Evolutionary conservation across 1,140 invertebrate species (phyloP).

Genomic region (Scaptodrosophila lebanonensis): DNA sequence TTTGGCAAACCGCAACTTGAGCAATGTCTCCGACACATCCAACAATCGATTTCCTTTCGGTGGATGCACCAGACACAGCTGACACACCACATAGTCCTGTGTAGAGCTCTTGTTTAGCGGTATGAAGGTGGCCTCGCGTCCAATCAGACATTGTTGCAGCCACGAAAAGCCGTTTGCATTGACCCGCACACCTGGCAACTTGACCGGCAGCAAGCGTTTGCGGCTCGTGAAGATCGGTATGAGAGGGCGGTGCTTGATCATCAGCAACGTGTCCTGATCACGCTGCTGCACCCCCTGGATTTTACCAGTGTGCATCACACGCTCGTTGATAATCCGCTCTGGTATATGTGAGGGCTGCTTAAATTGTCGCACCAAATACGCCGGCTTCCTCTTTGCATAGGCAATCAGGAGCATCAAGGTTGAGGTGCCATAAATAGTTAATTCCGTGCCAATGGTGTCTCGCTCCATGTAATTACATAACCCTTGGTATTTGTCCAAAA

Average conservation of each 20-base stretch:
- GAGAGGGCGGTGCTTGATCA: slow-evolving; percentile 61
- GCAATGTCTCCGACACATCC: slow-evolving; percentile 63
- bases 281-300: slow-evolving; percentile 59
- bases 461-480: slow-evolving; percentile 74
- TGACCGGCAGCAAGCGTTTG: slow-evolving; percentile 53
- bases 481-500: slow-evolving; percentile 54
- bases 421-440: slow-evolving; percentile 63
- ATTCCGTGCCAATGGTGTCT: slow-evolving; percentile 60
- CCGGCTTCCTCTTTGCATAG: slow-evolving; percentile 66
- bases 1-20: slow-evolving; percentile 61
- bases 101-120: slow-evolving; percentile 53
- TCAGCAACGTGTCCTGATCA: slow-evolving; percentile 58
- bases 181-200: slow-evolving; percentile 60
- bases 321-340: slow-evolving; percentile 65
- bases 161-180: slow-evolving; percentile 67
- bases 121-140: slow-evolving; percentile 67
- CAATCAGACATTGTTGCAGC: slow-evolving; percentile 65
- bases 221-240: slow-evolving; percentile 63
- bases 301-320: slow-evolving; percentile 67
- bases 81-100: slow-evolving; percentile 62
- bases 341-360: slow-evolving; percentile 73
- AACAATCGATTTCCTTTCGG: slow-evolving; percentile 58
- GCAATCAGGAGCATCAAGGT: slow-evolving; percentile 60
- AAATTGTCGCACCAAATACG: slow-evolving; percentile 69
- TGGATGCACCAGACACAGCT: slow-evolving; percentile 67